These are phyloP conservation scores for Galagoides demidoff DNA, from an alignment of 2,797 vertebrate genomes.

Conservation along the genomic window DNA sequence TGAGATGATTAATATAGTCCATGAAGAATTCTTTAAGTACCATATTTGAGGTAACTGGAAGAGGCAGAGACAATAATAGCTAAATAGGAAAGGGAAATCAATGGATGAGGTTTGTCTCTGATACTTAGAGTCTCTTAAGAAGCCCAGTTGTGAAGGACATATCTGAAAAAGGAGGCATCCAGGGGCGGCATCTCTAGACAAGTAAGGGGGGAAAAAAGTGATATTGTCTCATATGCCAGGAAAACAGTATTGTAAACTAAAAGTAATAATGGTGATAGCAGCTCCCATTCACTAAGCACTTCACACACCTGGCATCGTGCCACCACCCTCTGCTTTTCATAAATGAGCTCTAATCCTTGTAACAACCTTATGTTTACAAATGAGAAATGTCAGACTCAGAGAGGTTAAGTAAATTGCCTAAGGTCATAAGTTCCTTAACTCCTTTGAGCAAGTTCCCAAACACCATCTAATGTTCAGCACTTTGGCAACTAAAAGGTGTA, in stretches of 20 bases:
- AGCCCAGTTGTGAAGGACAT: not conserved
- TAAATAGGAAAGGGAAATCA: not conserved
- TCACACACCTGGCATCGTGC: not conserved
- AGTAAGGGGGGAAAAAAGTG: not conserved
- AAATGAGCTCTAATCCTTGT: constrained; percentile 24
- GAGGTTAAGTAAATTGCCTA: constrained; percentile 9
- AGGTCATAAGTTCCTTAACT: constrained; percentile 43
- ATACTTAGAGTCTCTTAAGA: not conserved
- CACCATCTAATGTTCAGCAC: not conserved
- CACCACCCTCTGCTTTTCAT: not conserved
- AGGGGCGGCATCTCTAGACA: not conserved
- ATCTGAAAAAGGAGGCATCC: not conserved
- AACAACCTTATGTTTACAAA: not conserved
- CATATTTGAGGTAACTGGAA: not conserved
- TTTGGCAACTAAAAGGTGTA: constrained; percentile 29
- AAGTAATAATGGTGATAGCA: not conserved
- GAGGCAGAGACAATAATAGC: not conserved
- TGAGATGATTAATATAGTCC: not conserved
- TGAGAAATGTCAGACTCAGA: not conserved
- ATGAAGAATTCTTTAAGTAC: not conserved
- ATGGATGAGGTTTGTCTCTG: not conserved
- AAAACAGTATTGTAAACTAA: not conserved
- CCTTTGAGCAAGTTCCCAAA: constrained; percentile 43
- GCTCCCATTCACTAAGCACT: not conserved
- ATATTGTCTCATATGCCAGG: not conserved